Evolutionary conservation across 2,113 vertebrate species (phyloP).

Genomic region (Lethenteron camtschaticum): DNA sequence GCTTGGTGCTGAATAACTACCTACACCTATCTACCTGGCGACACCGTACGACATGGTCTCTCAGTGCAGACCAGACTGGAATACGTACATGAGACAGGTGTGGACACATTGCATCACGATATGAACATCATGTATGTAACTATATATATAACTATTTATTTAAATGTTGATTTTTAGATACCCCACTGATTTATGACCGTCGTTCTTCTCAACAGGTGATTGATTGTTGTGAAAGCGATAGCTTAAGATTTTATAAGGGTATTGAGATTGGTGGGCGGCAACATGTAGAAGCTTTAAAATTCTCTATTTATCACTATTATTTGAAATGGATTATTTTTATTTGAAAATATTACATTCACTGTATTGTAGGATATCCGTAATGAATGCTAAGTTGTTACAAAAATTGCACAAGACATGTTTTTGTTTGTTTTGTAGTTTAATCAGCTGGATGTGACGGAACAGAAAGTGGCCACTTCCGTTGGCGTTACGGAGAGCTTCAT

Average conservation of each 20-base stretch:
- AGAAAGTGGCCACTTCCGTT: conserved; percentile 40
- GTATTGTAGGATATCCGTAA: too few relatives aligned
- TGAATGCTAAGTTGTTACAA: conserved; percentile 1
- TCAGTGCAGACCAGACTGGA: conserved; percentile 64
- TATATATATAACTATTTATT: too few relatives aligned
- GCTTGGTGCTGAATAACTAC: conserved; percentile 51
- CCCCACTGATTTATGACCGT: too few relatives aligned
- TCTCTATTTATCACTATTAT: background rate
- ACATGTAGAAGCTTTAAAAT: background rate
- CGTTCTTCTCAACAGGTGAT: background rate
- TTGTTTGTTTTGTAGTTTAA: conserved; percentile 30
- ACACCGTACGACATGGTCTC: conserved; percentile 55
- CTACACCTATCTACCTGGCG: conserved; percentile 67
- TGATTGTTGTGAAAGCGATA: background rate
- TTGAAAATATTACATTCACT: too few relatives aligned
- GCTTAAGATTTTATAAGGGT: too few relatives aligned
- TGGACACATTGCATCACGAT: conserved; percentile 4
- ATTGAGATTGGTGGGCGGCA: too few relatives aligned
- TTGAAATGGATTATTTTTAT: background rate
- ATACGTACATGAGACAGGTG: conserved; percentile 66
- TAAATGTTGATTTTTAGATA: too few relatives aligned
- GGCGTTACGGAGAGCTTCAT: conserved; percentile 72
- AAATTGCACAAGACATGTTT: conserved; percentile 6
- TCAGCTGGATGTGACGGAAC: conserved; percentile 43
- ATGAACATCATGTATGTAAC: background rate